Conservation (phyloP, 2,888 invertebrate species). For the Ophraella communa region DNA sequence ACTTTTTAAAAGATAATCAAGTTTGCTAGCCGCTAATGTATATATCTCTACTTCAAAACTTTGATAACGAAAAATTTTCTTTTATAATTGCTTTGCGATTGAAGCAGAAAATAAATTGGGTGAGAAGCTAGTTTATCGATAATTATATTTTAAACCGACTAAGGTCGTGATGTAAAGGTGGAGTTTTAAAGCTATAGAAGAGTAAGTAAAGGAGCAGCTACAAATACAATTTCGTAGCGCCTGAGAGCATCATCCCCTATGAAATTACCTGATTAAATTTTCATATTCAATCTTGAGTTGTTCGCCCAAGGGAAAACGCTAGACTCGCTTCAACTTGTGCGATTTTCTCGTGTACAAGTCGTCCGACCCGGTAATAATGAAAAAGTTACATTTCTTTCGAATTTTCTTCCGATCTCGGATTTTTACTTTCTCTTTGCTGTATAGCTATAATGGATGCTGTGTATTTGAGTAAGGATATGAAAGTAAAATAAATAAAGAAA, state of each 20-base stretch:
- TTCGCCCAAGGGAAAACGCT: slow-evolving; percentile 66
- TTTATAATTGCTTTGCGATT: slow-evolving; percentile 28
- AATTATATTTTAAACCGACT: slow-evolving; percentile 47
- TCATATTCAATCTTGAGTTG: slow-evolving; percentile 81
- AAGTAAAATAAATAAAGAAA: background rate
- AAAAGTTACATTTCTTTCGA: slow-evolving; percentile 29
- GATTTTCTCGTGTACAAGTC: slow-evolving; percentile 40
- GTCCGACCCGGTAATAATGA: slow-evolving; percentile 32
- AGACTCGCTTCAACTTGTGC: slow-evolving; percentile 47
- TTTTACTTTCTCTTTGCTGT: slow-evolving; percentile 19
- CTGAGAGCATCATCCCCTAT: slow-evolving; percentile 63
- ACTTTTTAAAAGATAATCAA: background rate
- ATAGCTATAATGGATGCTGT: slow-evolving; percentile 12
- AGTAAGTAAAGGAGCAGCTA: slow-evolving; percentile 45
- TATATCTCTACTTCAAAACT: slow-evolving; percentile 3
- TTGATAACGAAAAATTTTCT: background rate
- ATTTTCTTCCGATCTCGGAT: slow-evolving; percentile 21
- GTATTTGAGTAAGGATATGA: slow-evolving; percentile 18
- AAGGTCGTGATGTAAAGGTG: slow-evolving; percentile 41
- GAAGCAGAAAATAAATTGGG: slow-evolving; percentile 41
- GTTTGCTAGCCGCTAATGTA: background rate
- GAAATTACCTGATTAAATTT: slow-evolving; percentile 78
- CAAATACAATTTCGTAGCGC: slow-evolving; percentile 53
- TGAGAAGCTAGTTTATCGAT: slow-evolving; percentile 49
- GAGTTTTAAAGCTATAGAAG: slow-evolving; percentile 33